Base-by-base conservation (phyloP, 2,797 vertebrate species). In the Silurus lanzhouensis region DNA sequence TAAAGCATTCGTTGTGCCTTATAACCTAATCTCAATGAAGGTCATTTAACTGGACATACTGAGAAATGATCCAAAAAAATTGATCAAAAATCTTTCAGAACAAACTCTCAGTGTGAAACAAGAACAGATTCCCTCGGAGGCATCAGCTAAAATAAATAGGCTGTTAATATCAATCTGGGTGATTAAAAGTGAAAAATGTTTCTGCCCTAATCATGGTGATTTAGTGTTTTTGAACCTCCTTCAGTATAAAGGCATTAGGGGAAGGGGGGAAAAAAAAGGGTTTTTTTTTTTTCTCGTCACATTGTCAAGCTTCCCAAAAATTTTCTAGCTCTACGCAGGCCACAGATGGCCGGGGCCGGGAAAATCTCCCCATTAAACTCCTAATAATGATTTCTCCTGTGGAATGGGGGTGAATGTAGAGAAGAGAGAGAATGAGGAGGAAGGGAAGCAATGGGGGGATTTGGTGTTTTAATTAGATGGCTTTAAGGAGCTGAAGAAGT, bases 391-490 rank as follows among this genome's bases (percentile, higher is more conserved):
- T 98, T 98, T 97, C 95, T 86, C 91, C 96, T 95, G 94, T 95
- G 96, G 93, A 93, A 94, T 93, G 91, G 88, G 85, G 85, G 88
- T 87, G 86, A 92, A 92, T 90, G 91, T 89, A 92, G 96, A 95
- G 95, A 95, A 94, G 95, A 93, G 97, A 96, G 97, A 97, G 79
- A 25, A 71, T 82, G 79, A 61, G 85, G 31, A 52, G 82, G 46
- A 97, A 96, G 97, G 97, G 81, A 67, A 72, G 84, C 79, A 64
- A 74, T 10, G 76, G 95, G 94, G 97, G 97, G 97, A 97, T 97
- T 97, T 98, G 96, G 97, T 95, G 96, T 97, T 99, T 99, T 99
- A 99, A 99, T 99, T 99, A 99, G 97, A 97, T 96, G 96, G 96
- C 97, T 95, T 98, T 98, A 97, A 98, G 97, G 95, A 97, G 96